A percentile compares a stretch with the other conserved stretches of the same genome.
Evolutionary conservation across 2,113 vertebrate species (phyloP).

Genomic region (Antennarius striatus): DNA sequence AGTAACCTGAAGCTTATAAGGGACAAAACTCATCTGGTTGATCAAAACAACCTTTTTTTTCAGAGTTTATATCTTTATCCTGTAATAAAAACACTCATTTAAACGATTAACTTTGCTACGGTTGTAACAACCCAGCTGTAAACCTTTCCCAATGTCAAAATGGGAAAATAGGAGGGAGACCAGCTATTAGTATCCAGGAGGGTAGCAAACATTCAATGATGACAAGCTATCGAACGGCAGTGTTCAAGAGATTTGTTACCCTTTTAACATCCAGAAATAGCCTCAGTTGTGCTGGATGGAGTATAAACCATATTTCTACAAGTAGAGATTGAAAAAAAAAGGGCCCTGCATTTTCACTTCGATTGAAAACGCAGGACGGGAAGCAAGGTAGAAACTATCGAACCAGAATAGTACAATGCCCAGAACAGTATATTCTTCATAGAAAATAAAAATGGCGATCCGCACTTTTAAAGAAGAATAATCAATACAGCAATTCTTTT

Average conservation of each 20-base stretch:
- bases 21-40: too few relatives aligned
- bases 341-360: too few relatives aligned
- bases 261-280: slow-evolving; percentile 46
- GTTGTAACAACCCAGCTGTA: background rate
- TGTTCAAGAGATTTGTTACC: slow-evolving; percentile 38
- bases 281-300: slow-evolving; percentile 28
- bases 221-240: slow-evolving; percentile 36
- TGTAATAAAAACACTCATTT: background rate
- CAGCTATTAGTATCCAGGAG: slow-evolving; percentile 1
- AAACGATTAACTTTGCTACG: background rate
- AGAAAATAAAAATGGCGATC: too few relatives aligned
- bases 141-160: background rate
- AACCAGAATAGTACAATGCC: too few relatives aligned
- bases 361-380: too few relatives aligned
- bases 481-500: too few relatives aligned
- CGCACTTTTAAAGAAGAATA: too few relatives aligned
- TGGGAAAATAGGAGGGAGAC: background rate
- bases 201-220: slow-evolving; percentile 27
- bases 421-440: too few relatives aligned
- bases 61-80: background rate
- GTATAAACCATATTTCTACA: slow-evolving; percentile 1
- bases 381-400: too few relatives aligned
- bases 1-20: too few relatives aligned
- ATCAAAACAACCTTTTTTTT: too few relatives aligned
- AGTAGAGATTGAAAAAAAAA: too few relatives aligned